These are phyloP conservation scores for Nomada hirtipes DNA, from an alignment of 2,888 invertebrate species.

Conservation along the genomic window DNA sequence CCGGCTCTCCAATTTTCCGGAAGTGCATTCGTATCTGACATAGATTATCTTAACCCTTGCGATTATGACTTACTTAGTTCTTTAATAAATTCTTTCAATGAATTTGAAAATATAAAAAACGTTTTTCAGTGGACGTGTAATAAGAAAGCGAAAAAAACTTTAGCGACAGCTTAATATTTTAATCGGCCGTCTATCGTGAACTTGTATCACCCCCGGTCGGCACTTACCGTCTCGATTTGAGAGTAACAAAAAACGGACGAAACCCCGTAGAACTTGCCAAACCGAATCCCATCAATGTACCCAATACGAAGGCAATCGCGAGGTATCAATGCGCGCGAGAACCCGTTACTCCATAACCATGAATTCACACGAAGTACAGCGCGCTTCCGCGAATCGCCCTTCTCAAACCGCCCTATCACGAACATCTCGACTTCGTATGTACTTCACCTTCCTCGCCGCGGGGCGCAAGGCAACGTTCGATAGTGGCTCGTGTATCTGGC, in stretches of 20 bases:
- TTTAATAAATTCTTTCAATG: no score
- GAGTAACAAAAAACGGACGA: not conserved
- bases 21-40: no score
- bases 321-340: constrained; percentile 16
- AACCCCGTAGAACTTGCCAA: not conserved
- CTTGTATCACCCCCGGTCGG: not conserved
- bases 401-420: constrained; percentile 25
- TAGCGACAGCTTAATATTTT: no score
- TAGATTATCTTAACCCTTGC: no score
- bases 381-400: constrained; percentile 36
- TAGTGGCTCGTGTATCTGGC: constrained; percentile 62
- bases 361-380: constrained; percentile 33
- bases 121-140: no score
- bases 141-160: no score
- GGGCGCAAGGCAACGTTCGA: constrained; percentile 48
- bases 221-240: not conserved
- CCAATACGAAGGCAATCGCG: constrained; percentile 13
- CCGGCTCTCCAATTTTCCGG: no score
- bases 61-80: no score
- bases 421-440: constrained; percentile 28
- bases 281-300: constrained; percentile 14
- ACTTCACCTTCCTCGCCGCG: constrained; percentile 33
- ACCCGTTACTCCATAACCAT: constrained; percentile 36
- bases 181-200: no score
- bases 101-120: no score